phyloP scores from a whole-genome alignment of 2,888 invertebrate species.

The Nephrotoma flavescens region DNA sequence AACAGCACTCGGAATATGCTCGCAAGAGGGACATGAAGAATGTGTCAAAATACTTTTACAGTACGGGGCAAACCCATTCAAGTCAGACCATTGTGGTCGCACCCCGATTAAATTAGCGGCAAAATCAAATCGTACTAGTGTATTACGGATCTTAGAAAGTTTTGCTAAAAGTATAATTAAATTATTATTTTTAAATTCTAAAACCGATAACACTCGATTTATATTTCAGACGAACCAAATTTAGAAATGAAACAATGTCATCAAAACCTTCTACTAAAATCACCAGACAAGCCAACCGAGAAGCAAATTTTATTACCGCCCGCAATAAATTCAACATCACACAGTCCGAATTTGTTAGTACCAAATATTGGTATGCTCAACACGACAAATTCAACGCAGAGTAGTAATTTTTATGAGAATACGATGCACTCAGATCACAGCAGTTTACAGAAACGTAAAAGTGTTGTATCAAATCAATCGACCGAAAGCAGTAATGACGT shows the following conservation, averaged over 20 bases:
- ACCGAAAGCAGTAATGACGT: constrained; percentile 35
- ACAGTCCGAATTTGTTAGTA: constrained; percentile 14
- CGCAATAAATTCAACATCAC: constrained; percentile 10
- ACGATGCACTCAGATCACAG: constrained; percentile 34
- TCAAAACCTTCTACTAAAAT: constrained; percentile 27
- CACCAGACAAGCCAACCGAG: constrained; percentile 29
- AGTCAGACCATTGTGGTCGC: constrained; percentile 74
- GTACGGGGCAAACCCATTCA: constrained; percentile 73
- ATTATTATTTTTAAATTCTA: background rate
- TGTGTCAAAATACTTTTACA: constrained; percentile 72
- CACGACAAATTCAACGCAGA: constrained; percentile 32
- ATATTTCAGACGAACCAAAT: constrained; percentile 26
- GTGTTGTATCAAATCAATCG: constrained; percentile 34
- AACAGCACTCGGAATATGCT: constrained; percentile 86
- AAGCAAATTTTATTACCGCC: constrained; percentile 10
- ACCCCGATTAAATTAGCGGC: constrained; percentile 81
- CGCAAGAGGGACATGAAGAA: constrained; percentile 89
- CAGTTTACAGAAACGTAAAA: constrained; percentile 32
- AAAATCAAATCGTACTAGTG: constrained; percentile 78
- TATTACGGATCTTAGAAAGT: constrained; percentile 64
- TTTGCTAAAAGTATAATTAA: constrained; percentile 33
- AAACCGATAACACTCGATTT: background rate
- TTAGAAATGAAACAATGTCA: constrained; percentile 28
- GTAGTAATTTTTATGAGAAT: constrained; percentile 33
- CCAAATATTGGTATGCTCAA: constrained; percentile 24